Base-by-base conservation (phyloP, 2,113 vertebrate genomes). In the Dascyllus trimaculatus region DNA sequence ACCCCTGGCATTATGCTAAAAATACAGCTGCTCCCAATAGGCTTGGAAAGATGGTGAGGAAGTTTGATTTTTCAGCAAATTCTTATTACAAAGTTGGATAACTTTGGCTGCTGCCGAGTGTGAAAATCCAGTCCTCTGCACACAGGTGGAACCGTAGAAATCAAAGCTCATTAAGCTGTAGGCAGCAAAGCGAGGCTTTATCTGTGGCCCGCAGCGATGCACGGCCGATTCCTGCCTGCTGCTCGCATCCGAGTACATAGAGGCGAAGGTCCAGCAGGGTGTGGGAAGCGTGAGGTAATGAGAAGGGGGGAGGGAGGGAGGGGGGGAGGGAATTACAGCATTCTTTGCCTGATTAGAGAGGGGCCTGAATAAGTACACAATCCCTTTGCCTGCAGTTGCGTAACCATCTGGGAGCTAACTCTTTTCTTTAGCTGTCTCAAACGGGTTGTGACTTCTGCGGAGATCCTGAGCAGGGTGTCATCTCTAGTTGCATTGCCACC, bases 341-440 rank as follows among this genome's bases (percentile, higher is more conserved):
- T 91, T 91, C 88, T 88, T 88, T 45, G 78, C 52, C 78, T 90
- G 83, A 90, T 91, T 88, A 86, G 69, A 85, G 61, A 83, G 71
- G 56, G 77, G 71, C 56, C 67, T 82, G 77, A 75, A 58, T 78
- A 75, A 88, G 75, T 63, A 74, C 49, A 40, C 81, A 89, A 85
- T 84, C 84, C 79, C 65, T 67, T n/a, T 18, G 56, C 66, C 61
- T 65, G 56, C 18, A 46, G 86, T 86, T 88, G 82, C 78, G 38
- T 82, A 90, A 89, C 63, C 76, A 81, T 76, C 69, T 71, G 38
- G 40, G 71, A 75, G 53, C 56, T 32, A 38, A 49, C 21, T 54
- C 49, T 57, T 73, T 75, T 73, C 22, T 54, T 46, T 65, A 43
- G 35, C 72, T 46, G 49, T 56, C 54, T 71, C 24, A 25, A 53